Evolutionary conservation across 2,113 vertebrate genomes (phyloP).

Genomic region (Entosphenus tridentatus): DNA sequence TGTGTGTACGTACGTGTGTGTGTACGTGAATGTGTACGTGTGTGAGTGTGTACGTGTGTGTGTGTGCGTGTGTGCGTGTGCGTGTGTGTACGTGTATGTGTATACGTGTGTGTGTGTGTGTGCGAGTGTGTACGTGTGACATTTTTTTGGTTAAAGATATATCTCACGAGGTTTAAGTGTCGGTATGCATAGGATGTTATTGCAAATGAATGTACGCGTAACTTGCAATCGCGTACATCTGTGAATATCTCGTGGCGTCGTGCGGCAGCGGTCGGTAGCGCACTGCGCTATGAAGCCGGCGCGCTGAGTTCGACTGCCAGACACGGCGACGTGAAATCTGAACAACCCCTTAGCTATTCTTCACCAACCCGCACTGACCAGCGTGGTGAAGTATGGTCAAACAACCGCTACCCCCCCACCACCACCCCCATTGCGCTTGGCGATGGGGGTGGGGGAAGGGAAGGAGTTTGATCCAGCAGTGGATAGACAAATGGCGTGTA

Average conservation of each 20-base stretch:
- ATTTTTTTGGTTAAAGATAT: conserved; percentile 7
- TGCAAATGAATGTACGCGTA: conserved; percentile 29
- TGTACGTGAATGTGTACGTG: too few species aligned
- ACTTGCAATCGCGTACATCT: conserved; percentile 33
- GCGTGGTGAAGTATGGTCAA: too few species aligned
- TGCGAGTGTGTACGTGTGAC: conserved; percentile 17
- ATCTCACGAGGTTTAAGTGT: conserved; percentile 12
- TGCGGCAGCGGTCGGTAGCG: neutral
- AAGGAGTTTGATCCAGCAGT: too few species aligned
- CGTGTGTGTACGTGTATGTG: too few species aligned
- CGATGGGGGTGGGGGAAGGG: too few species aligned
- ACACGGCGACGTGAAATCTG: too few species aligned
- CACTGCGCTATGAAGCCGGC: neutral
- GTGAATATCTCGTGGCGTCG: neutral
- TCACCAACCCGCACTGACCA: too few species aligned
- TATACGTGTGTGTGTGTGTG: too few species aligned
- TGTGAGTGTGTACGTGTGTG: conserved; percentile 12
- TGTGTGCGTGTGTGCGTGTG: conserved; percentile 15
- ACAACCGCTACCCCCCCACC: too few species aligned
- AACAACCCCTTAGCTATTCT: too few species aligned
- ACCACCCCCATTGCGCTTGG: too few species aligned
- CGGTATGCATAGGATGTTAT: conserved; percentile 20
- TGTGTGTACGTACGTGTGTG: conserved; percentile 15
- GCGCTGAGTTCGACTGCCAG: neutral
- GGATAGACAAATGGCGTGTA: too few species aligned